Conservation (phyloP, 2,888 invertebrate species). For the Macropis europaea region DNA sequence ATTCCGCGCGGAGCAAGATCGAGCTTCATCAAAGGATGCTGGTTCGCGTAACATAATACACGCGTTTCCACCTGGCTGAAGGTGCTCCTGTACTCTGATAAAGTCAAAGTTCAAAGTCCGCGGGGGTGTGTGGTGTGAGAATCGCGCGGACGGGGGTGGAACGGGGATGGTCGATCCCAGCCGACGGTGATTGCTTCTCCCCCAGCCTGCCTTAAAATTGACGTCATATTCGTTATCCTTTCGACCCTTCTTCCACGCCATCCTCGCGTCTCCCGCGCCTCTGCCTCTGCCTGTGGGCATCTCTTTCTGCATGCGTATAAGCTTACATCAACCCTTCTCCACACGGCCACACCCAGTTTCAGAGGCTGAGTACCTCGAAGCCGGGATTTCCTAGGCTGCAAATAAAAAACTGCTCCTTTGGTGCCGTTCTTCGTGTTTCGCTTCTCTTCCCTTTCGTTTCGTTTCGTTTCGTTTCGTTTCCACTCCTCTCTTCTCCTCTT, state of each 20-base stretch:
- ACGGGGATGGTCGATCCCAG: slow-evolving; percentile 64
- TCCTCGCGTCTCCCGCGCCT: slow-evolving; percentile 63
- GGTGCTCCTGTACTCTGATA: slow-evolving; percentile 62
- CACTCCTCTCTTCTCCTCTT: no score
- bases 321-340: slow-evolving; percentile 74
- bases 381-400: slow-evolving; percentile 54
- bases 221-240: slow-evolving; percentile 79
- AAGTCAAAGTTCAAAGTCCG: slow-evolving; percentile 74
- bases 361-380: slow-evolving; percentile 54
- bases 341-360: slow-evolving; percentile 72
- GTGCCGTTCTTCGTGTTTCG: slow-evolving; percentile 8
- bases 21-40: slow-evolving; percentile 58
- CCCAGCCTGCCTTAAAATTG: slow-evolving; percentile 77
- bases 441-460: background rate
- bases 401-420: slow-evolving; percentile 48
- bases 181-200: slow-evolving; percentile 76
- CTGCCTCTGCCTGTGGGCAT: slow-evolving; percentile 61
- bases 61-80: slow-evolving; percentile 59
- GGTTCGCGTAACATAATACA: slow-evolving; percentile 53
- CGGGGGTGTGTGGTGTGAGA: slow-evolving; percentile 61
- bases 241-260: slow-evolving; percentile 76
- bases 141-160: slow-evolving; percentile 60
- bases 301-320: slow-evolving; percentile 72
- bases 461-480: background rate
- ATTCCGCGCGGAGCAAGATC: slow-evolving; percentile 39